Evolutionary conservation across 2,888 invertebrate species (phyloP).

Genomic region (Chelonus formosanus): DNA sequence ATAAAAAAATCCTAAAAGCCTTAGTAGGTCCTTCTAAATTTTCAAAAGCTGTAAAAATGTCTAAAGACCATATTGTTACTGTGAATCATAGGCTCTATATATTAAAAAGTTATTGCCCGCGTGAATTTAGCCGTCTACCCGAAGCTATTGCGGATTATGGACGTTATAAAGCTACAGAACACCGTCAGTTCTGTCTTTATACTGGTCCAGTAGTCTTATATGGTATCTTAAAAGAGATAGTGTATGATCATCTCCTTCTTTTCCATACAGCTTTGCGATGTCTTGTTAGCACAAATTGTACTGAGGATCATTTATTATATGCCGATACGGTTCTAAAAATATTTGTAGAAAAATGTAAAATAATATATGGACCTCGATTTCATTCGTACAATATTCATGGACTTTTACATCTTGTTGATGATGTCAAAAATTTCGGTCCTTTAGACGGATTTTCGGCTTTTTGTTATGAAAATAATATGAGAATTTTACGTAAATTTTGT

Average conservation of each 20-base stretch:
- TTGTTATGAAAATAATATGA: neutral
- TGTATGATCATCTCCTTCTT: conserved; percentile 6
- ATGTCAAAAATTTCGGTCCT: neutral
- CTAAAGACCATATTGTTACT: neutral
- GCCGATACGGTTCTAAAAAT: neutral
- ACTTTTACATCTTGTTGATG: neutral
- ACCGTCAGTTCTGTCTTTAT: conserved; percentile 21
- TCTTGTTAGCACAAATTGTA: neutral
- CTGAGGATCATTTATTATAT: neutral
- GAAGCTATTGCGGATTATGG: neutral
- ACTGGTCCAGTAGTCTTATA: conserved; percentile 7
- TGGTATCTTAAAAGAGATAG: conserved; percentile 1
- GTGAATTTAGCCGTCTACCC: conserved; percentile 16
- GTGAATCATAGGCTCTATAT: neutral
- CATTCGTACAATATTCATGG: conserved; percentile 6
- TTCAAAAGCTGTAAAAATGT: neutral
- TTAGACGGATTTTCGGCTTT: neutral
- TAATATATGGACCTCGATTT: neutral
- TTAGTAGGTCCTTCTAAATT: too few relatives aligned
- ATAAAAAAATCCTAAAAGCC: conserved; percentile 3
- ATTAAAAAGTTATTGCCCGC: conserved; percentile 4
- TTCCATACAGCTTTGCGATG: conserved; percentile 7
- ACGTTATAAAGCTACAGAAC: conserved; percentile 19
- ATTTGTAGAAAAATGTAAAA: neutral
- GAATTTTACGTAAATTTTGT: neutral